Base-by-base conservation (phyloP, 2,888 invertebrate species). In the Dasysyrphus albostriatus region DNA sequence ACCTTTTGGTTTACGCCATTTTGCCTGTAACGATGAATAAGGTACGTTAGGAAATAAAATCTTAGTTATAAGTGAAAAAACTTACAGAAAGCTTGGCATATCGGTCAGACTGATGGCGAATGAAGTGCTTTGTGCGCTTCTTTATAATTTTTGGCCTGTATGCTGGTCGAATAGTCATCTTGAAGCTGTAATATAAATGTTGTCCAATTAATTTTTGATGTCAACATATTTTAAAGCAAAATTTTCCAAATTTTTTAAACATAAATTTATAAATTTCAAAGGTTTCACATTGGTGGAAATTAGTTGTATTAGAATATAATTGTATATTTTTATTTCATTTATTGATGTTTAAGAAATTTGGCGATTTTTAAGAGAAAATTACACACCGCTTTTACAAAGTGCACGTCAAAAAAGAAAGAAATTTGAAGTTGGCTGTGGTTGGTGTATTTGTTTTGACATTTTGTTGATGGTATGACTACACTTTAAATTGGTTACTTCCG, bases 1-100 rank as follows among this genome's bases (percentile, higher is more conserved):
- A 98, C 99, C 99, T 94, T 99, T 99, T 24, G 99, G 99, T 94
- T 99, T 99, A 93, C 99, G 96, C 99, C 99, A 99, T 95, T 97
- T 98, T 90, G 97, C 95, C 97, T 98, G 90, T 19, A 93, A 92
- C 88, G 73, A 72, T 88, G 83, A 69, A 67, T 82, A 69, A 88
- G 73, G 81, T 83, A 83, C 76, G 84, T 74, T 85, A 70, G 34
- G 77, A 34, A 65, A n/a, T n/a, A n/a, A n/a, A 49, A 14, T 14
- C n/a, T 5, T 16, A 6, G 14, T 12, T 29, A n/a, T 0, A 4
- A 39, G 44, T 63, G 69, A 70, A 29, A 58, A 82, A 82, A 92
- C 93, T 92, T 93, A 97, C 97, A 95, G 97, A 98, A 89, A 99
- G 94, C 94, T 98, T 98, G 89, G 96, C 96, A 96, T 99, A 99